phyloP scores from a whole-genome alignment of 64 coral and sea anemone genomes.

The Stylophora pistillata region DNA sequence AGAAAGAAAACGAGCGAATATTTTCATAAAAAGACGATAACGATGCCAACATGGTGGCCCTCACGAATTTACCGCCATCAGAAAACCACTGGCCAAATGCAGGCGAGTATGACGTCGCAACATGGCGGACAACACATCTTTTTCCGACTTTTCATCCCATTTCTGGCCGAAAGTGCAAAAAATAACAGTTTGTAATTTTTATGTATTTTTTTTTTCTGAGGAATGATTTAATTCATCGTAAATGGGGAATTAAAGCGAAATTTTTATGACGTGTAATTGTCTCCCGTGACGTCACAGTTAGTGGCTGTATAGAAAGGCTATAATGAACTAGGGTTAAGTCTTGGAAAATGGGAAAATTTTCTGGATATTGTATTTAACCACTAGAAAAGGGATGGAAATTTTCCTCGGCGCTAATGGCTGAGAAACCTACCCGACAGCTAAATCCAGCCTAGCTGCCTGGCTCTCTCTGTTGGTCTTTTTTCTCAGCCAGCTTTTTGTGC shows the following conservation, averaged over 20 bases:
- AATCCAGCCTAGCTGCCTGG: too few relatives aligned
- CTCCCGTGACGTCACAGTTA: neutral
- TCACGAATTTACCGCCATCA: constrained; percentile 42
- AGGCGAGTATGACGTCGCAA: constrained; percentile 26
- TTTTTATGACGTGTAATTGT: constrained; percentile 10
- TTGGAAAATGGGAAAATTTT: too few relatives aligned
- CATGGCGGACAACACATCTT: too few relatives aligned
- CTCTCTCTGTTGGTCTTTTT: too few relatives aligned
- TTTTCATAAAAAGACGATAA: constrained; percentile 47
- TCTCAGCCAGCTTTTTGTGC: too few relatives aligned
- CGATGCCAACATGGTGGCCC: constrained; percentile 34
- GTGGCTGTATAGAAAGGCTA: too few relatives aligned
- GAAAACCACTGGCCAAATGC: constrained; percentile 43
- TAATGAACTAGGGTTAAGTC: too few relatives aligned
- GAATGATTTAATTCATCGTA: too few relatives aligned
- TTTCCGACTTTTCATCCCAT: neutral
- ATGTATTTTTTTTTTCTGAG: neutral
- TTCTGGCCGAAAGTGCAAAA: neutral
- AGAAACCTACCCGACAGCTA: too few relatives aligned
- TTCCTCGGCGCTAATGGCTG: too few relatives aligned
- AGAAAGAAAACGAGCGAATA: constrained; percentile 34
- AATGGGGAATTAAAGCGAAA: neutral
- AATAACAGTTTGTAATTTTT: neutral
- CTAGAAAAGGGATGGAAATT: too few relatives aligned
- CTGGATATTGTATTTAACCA: too few relatives aligned